Base-by-base conservation (phyloP, 2,113 vertebrate genomes). In the Charadrius vociferus region DNA sequence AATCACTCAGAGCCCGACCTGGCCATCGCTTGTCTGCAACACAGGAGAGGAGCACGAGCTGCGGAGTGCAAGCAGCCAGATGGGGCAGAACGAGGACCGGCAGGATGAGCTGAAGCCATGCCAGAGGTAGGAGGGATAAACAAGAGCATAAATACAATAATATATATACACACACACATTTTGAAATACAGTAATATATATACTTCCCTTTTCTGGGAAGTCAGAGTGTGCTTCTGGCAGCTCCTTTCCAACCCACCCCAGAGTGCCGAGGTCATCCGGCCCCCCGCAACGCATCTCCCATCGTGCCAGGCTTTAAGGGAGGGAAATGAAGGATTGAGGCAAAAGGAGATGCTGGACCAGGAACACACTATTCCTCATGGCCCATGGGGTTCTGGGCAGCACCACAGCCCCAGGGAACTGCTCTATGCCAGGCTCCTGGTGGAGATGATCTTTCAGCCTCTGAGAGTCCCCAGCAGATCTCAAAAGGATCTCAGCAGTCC, bases 21-120 rank as follows among this genome's bases (percentile, higher is more conserved):
- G 9, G 32, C 70, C 39, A 20, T 14, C 0, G 0, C 37, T 37
- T 19, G 37, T 45, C 32, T 23, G 3, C 26, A 10, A 4, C 29
- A 5, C 23, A n/a, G 39, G 43, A 29, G 22, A 27, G 17, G 30
- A 78, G n/a, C 30, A 22, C 1, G 2, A 65, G 39, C 39, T 36
- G 5, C 47, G 2, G 37, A 10, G 45, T 1, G 7, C 1, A 1
- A 56, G 63, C 65, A 36, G 12, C 37, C 20, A 11, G 19, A 24
- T 7, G 14, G 37, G 70, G 53, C 52, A 58, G 12, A 26, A 24
- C 34, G 30, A 63, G 55, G n/a, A 73, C 26, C 39, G 73, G 52
- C 13, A 49, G 34, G 73, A 63, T 4, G 34, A 32, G 36, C 37
- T 10, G 26, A 22, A 77, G 37, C 47, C 9, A 3, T 16, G n/a